Base-by-base conservation (phyloP, 1,140 invertebrate genomes). In the Pseudomyrmex dendroicus region DNA sequence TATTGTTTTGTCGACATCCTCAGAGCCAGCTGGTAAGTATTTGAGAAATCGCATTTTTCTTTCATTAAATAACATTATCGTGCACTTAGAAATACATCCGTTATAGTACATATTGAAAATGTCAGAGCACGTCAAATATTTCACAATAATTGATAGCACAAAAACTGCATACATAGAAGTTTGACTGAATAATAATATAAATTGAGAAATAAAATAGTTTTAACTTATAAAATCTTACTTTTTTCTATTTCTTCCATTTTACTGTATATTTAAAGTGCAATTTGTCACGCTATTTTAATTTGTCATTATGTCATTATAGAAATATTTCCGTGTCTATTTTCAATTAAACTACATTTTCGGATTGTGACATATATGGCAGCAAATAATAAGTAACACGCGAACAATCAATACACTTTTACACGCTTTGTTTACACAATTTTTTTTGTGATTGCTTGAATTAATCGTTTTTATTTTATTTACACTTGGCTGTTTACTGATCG, bases 1-100 rank as follows among this genome's bases (percentile, higher is more conserved):
- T 13, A 95, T 97, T 59, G 91, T 95, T 59, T 95, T 97, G 84
- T 97, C 96, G 84, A 96, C 96, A 15, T 96, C 96, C 91, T 94
- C 96, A 57, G 96, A 96, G 93, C 96, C 96, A 5, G 95, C 96
- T 93, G 96, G 96, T 97, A 92, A 94, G 90, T 91, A 86, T 57
- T 74, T 66, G 20, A 46, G 2, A 61, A 22, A 15, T 46, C n/a
- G 56, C 3, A 78, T 35, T 78, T 48, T 70, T 15, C n/a, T 56
- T 70, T 70, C 48, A 59, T 66, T 13, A 46, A 35, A 46, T 66
- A 13, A 54, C 44, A 59, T 61, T 52, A 57, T 15, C 10, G 44
- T 78, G 76, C 76, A 78, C 64, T 22, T 78, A 78, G 35, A 68
- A 48, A 68, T 48, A 68, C 52, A 35, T 7, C 13, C 2, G 57